phyloP scores from a whole-genome alignment of 2,113 vertebrate genomes.

The Phalacrocorax aristotelis region DNA sequence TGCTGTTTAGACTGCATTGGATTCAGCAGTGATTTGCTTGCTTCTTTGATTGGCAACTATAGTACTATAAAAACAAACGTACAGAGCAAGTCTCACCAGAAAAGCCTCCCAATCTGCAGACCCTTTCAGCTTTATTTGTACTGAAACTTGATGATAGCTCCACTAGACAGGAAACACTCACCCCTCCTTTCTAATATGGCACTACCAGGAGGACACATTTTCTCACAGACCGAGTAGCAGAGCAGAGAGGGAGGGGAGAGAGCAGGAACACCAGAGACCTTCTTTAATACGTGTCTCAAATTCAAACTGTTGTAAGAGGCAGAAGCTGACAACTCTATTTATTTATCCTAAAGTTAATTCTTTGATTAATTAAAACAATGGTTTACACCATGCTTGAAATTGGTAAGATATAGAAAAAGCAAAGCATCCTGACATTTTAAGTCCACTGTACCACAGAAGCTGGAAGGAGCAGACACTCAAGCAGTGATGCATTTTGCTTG shows the following conservation, averaged over 20 bases:
- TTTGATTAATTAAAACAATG: slow-evolving; percentile 11
- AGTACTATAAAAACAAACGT: slow-evolving; percentile 74
- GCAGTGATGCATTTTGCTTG: not conserved
- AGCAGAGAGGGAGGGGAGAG: not conserved
- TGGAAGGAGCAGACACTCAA: not conserved
- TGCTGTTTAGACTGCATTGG: slow-evolving; percentile 78
- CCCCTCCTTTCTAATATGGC: slow-evolving; percentile 46
- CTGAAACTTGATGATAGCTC: slow-evolving; percentile 70
- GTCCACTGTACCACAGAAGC: not conserved
- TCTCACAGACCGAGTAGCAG: slow-evolving; percentile 63
- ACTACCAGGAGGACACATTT: slow-evolving; percentile 48
- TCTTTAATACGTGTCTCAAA: not conserved
- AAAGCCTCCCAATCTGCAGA: slow-evolving; percentile 45
- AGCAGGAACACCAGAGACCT: not conserved
- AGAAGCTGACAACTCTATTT: slow-evolving; percentile 32
- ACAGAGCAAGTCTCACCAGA: slow-evolving; percentile 57
- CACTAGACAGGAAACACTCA: slow-evolving; percentile 65
- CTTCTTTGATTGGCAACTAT: slow-evolving; percentile 75
- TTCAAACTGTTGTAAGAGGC: not conserved
- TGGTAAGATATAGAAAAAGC: not conserved
- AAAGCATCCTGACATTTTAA: not conserved
- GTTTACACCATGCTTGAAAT: not conserved
- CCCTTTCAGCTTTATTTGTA: slow-evolving; percentile 73
- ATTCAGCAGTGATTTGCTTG: slow-evolving; percentile 63
- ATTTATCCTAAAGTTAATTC: slow-evolving; percentile 53